Percentiles rank a stretch among this genome's conserved stretches.
These are phyloP conservation scores for Antheraea yamamai DNA, from an alignment of 2,888 invertebrate genomes.

Conservation along the genomic window DNA sequence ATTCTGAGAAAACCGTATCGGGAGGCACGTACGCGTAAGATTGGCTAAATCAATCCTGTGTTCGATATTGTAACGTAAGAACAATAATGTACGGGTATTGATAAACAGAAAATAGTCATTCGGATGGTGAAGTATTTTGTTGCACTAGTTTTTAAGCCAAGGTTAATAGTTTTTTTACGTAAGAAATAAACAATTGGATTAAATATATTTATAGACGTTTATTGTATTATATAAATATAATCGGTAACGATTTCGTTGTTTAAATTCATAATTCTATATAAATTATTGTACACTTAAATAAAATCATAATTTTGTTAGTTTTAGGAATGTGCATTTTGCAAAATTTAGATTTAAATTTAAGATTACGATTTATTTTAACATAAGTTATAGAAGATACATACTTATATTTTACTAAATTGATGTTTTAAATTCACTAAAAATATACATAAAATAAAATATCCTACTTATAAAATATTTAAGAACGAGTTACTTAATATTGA, in stretches of 20 bases:
- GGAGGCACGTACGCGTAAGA: slow-evolving; percentile 76
- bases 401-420: too few relatives aligned
- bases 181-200: background rate
- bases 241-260: background rate
- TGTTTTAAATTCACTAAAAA: too few relatives aligned
- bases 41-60: slow-evolving; percentile 65
- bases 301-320: too few relatives aligned
- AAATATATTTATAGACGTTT: background rate
- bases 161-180: background rate
- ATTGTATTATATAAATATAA: background rate
- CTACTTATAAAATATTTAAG: too few relatives aligned
- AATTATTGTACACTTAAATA: too few relatives aligned
- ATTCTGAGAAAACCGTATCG: slow-evolving; percentile 75
- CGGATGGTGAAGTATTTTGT: background rate
- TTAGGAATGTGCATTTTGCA: too few relatives aligned
- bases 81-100: slow-evolving; percentile 44
- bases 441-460: too few relatives aligned
- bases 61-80: slow-evolving; percentile 63
- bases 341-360: too few relatives aligned
- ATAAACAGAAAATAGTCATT: background rate
- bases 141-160: background rate
- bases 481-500: too few relatives aligned
- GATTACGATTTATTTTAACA: too few relatives aligned
- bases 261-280: too few relatives aligned
- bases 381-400: too few relatives aligned